Evolutionary conservation across 2,797 vertebrate species (phyloP), one percentile per base, ranked within the genome.

Genomic region (Acomys russatus): DNA sequence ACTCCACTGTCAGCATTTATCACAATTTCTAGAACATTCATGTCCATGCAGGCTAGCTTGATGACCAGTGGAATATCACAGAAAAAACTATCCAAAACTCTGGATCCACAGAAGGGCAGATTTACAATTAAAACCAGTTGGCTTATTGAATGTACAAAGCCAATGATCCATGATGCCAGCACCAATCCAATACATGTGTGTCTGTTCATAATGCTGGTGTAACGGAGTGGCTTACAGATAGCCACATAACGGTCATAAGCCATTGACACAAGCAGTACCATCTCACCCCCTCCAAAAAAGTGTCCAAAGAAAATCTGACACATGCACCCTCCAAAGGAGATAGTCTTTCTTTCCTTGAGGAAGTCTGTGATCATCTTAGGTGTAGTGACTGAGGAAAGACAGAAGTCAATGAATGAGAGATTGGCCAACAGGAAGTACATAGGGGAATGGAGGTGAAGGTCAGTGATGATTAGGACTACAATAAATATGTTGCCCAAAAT

Each of bases 371-470:
- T 96, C 83, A 97, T 61, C 85, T 97, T 97, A 54, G 94, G 93
- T 3, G 87, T 97, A 33, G 92, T 96, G 51, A 95, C 93, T 33
- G 97, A 98, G n/a, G 95, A 94, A 84, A 97, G 84, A n/a, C 96
- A 97, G 56, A 98, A 92, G 59, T 98, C 97, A 90, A 96, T 94
- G 71, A 96, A 76, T 2, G 97, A 98, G 59, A 98, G 92, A 76
- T 97, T 98, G 17, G 94, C 96, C 89, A 98, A 83, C 64, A 98
- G 49, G 20, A 97, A 97, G 59, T 97, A 97, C 94, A 96, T 96
- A 22, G 96, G 97, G 5, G 87, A 95, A 22, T 97, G 97, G 1
- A 98, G 91, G 33, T 44, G 90, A 66, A 87, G 17, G 18, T 98
- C 96, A 64, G 2, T 59, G 64, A 94, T 93, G 28, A 97, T 89